Base-by-base conservation (phyloP, 35 echinoderm and acorn worm species). In the Strongylocentrotus purpuratus region DNA sequence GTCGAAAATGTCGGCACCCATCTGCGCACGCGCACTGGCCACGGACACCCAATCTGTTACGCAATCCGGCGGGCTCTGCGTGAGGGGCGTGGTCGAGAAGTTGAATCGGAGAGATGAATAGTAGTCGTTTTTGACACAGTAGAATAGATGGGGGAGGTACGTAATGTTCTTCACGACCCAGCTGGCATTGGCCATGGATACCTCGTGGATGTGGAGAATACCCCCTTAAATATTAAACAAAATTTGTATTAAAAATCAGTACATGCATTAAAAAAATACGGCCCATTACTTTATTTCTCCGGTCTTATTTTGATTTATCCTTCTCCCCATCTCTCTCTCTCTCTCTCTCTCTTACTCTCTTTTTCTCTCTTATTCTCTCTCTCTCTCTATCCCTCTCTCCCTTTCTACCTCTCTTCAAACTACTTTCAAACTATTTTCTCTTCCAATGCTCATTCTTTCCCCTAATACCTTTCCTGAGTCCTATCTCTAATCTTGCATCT, bases 91-190 rank as follows among this genome's bases (percentile, higher is more conserved):
- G 87, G 32, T 22, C 32, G 87, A 88, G 20, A 88, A 88, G 10
- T 35, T 88, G 87, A 88, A 88, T 11, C 33, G 87, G 31, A 88
- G 1, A 14, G 32, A 33, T 7, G 87, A 88, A 46, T 35, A 88
- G 87, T 88, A 88, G 33, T 46, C 88, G 12, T 47, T 32, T 7
- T 11, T 32, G 31, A 85, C 48, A 94, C 96, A 97, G 59, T 58
- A 95, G 52, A 94, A 97, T 10, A 95, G 55, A 47, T 95, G 5
- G 47, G 88, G 91, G 35, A 94, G 89, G 91, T 97, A 95, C 12
- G 96, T 97, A 9, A 94, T 31, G n/a, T 97, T 94, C 35, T 94
- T 31, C 46, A 97, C 87, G 0, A 97, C 91, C 96, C 96, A 97
- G 33, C 11, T 47, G 2, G 95, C 25, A 78, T 94, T 95, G 12